Percentiles rank a stretch among this genome's conserved stretches.
Evolutionary conservation across 2,797 vertebrate genomes (phyloP).

Genomic region (Anguilla pacifica): DNA sequence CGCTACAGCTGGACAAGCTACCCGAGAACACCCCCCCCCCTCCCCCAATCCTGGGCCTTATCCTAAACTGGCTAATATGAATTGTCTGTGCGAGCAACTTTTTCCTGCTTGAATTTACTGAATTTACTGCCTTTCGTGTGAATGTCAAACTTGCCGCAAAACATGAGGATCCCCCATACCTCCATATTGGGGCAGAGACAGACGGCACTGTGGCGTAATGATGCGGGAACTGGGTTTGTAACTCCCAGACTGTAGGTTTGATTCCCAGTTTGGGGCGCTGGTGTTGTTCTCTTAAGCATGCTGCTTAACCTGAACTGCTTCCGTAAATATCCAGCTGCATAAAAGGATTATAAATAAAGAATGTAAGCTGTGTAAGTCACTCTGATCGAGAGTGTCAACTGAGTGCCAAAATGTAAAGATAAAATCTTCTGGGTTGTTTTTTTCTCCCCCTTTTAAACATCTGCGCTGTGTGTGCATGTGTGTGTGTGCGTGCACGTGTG

Average conservation of each 20-base stretch:
- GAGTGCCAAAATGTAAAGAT: background rate
- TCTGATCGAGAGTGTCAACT: background rate
- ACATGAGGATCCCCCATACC: background rate
- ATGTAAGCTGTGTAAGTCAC: background rate
- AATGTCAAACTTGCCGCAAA: background rate
- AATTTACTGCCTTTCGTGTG: background rate
- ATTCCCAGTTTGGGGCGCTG: background rate
- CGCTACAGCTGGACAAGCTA: background rate
- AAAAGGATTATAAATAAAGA: background rate
- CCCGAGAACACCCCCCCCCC: background rate
- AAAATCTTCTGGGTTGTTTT: background rate
- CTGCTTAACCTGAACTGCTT: background rate
- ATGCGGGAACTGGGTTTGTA: background rate
- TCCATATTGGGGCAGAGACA: background rate
- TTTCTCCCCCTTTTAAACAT: background rate
- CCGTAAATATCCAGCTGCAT: background rate
- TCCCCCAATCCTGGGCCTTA: background rate
- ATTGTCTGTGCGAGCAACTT: background rate
- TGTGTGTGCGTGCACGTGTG: background rate
- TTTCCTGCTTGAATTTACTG: background rate
- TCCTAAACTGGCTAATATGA: background rate
- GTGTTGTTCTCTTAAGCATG: background rate
- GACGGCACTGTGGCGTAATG: background rate
- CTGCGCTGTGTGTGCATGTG: background rate
- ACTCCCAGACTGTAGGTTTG: background rate